Percentiles rank a stretch among this genome's conserved stretches.
Conservation (phyloP, 2,113 vertebrate genomes). For the Menura novaehollandiae region DNA sequence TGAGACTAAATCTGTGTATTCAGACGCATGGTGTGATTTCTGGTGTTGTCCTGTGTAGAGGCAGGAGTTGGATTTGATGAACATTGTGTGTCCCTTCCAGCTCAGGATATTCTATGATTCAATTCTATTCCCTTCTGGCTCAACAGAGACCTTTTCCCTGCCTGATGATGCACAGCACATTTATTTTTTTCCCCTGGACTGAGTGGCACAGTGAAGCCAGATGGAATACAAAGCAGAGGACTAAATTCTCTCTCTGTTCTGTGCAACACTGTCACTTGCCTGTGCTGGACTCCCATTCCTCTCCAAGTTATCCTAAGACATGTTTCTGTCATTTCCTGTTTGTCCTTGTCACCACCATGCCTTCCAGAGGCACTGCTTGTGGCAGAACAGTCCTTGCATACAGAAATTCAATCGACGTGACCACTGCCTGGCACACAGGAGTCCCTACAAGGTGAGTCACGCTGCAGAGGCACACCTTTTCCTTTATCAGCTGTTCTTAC, state of each 20-base stretch:
- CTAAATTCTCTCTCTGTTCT: not conserved
- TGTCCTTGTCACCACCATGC: not conserved
- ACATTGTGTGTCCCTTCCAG: not conserved
- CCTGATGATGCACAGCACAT: not conserved
- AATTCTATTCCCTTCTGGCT: not conserved
- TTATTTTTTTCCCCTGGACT: not conserved
- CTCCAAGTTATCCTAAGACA: not conserved
- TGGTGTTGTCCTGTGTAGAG: not conserved
- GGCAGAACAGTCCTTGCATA: not conserved
- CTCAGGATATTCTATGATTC: not conserved
- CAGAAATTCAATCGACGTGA: not conserved
- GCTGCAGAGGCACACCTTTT: not conserved
- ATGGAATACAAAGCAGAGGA: rapidly evolving
- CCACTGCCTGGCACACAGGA: not conserved
- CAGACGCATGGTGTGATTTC: not conserved
- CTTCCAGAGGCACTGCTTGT: not conserved
- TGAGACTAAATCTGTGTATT: not conserved
- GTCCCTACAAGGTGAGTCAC: not conserved
- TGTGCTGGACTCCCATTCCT: not conserved
- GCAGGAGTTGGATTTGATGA: not conserved
- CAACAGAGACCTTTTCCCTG: not conserved
- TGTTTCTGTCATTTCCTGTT: not conserved
- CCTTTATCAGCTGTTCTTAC: not conserved
- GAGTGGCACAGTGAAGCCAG: not conserved
- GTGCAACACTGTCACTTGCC: not conserved